Evolutionary conservation across 2,888 invertebrate genomes (phyloP), one percentile per base, ranked within the genome.

Genomic region (Phaonia tiefii): DNA sequence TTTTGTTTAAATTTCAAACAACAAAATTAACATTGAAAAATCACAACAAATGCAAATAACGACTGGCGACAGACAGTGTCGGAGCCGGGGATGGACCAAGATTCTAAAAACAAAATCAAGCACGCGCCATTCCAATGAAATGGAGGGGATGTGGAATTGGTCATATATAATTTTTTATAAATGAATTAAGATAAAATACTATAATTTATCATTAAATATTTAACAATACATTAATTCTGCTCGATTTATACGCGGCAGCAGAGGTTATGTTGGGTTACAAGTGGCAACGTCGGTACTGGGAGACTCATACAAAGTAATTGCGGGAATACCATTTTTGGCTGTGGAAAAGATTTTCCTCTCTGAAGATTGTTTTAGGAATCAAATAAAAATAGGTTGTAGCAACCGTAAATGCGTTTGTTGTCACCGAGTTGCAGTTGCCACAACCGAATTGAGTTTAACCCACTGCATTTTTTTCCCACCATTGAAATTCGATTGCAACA

Each of bases 41-140:
- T 31, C 4, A 31, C 31, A 31, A 63, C 69, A 60, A 42, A 72
- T 39, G 26, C 31, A 3, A 10, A 42, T 22, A 20, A 17, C 26
- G 31, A 74, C 51, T 42, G 7, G 20, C 54, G 15, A 67, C 13
- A 63, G 15, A 67, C 13, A 46, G 31, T 10, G 15, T 26, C 26
- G 11, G 25, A 44, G 20, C 31, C 31, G 46, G 31, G 42, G 65
- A 56, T 7, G 44, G 15, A 42, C 17, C 5, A 11, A 17, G 37
- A 11, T 22, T 0, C 20, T 49, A 26, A 10, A 44, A 37, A 25
- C 56, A 22, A 54, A 17, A 66, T 70, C 49, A 66, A 80, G 80
- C 80, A 80, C 80, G 80, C 70, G 80, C 77, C 80, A 74, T 66
- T 71, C 25, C 22, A 0, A 60, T 22, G 49, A 7, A 13, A 2